Conservation (phyloP, 2,797 vertebrate genomes). For the Thripadectes ignobilis region DNA sequence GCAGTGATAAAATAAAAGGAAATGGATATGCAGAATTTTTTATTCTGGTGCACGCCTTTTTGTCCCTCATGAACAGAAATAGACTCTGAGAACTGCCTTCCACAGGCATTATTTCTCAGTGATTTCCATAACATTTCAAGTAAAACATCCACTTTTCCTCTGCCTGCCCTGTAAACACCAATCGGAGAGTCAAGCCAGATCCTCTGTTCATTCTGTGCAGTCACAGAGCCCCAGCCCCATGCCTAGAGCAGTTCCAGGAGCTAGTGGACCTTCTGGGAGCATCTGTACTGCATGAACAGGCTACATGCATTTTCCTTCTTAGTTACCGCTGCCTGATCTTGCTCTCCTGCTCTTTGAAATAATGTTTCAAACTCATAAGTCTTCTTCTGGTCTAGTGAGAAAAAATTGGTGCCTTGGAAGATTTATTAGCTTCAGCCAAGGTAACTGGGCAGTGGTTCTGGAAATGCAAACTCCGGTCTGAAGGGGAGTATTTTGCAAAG, state of each 20-base stretch:
- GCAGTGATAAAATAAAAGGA: conserved; percentile 8
- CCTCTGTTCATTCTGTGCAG: neutral
- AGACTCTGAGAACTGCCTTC: conserved; percentile 32
- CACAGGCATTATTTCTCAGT: conserved; percentile 21
- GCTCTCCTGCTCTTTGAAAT: neutral
- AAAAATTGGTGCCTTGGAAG: neutral
- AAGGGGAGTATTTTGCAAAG: neutral
- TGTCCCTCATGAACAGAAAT: neutral
- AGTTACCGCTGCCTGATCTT: neutral
- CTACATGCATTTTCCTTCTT: neutral
- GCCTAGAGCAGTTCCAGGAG: neutral
- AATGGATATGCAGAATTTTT: conserved; percentile 17
- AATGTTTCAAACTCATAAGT: neutral
- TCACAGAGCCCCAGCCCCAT: fast-evolving
- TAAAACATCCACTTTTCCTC: conserved; percentile 31
- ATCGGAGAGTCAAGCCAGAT: conserved; percentile 46
- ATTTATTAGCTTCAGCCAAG: neutral
- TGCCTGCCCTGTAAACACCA: conserved; percentile 42
- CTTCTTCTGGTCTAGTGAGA: neutral
- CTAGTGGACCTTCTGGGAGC: neutral
- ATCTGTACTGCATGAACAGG: fast-evolving
- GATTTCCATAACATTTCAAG: conserved; percentile 56
- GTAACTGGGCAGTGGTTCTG: neutral
- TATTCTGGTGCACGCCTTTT: neutral
- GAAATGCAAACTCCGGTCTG: neutral